Evolutionary conservation across 2,797 vertebrate species (phyloP).

Genomic region (Onychomys arenicola): DNA sequence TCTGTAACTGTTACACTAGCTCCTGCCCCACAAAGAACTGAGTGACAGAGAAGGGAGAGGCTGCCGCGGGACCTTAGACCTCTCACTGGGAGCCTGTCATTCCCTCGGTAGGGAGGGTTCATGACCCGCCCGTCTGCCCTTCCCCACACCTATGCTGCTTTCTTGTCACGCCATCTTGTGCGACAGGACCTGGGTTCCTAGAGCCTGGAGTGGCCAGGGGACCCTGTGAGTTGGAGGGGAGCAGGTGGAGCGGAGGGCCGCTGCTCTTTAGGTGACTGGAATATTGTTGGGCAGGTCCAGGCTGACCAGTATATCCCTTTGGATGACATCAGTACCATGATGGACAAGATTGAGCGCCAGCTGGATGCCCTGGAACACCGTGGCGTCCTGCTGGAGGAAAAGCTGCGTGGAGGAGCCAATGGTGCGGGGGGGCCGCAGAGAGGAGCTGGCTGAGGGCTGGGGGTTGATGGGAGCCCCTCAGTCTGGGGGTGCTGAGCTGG

Average conservation of each 20-base stretch:
- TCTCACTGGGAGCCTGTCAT: background rate
- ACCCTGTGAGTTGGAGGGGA: background rate
- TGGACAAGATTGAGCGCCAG: constrained; percentile 90
- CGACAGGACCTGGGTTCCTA: background rate
- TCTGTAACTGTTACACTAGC: background rate
- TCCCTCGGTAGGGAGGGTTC: background rate
- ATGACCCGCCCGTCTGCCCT: background rate
- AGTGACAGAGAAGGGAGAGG: background rate
- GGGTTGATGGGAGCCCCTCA: background rate
- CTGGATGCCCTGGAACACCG: constrained; percentile 92
- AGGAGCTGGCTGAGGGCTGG: background rate
- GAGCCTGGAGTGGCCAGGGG: background rate
- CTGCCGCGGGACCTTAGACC: background rate
- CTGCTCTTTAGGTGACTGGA: constrained; percentile 14
- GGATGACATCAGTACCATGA: constrained; percentile 91
- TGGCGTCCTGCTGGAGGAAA: constrained; percentile 92
- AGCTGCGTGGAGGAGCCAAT: constrained; percentile 89
- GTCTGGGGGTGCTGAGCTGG: background rate
- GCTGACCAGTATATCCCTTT: constrained; percentile 90
- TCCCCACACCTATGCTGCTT: background rate
- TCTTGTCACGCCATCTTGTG: background rate
- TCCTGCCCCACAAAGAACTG: background rate
- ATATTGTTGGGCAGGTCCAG: constrained; percentile 90
- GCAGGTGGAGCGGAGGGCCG: background rate
- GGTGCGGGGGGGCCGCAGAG: constrained; percentile 84